A percentile compares a stretch with the other conserved stretches of the same genome.
phyloP scores from a whole-genome alignment of 1,140 invertebrate genomes.

The Zeugodacus cucurbitae region DNA sequence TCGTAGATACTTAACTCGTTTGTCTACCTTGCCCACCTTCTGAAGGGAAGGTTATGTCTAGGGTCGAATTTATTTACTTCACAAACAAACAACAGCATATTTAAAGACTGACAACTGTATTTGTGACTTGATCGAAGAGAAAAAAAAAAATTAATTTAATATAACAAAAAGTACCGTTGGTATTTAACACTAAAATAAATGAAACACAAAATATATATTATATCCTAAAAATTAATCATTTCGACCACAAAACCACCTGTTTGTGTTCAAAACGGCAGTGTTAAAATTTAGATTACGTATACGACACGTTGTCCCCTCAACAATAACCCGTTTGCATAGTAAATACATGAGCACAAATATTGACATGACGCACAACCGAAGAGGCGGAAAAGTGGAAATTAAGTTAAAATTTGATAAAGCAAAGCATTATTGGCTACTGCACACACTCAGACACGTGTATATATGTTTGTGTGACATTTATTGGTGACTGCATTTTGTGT shows the following conservation, averaged over 20 bases:
- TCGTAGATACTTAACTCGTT: too few species aligned
- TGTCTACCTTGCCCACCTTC: too few species aligned
- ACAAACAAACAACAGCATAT: too few species aligned
- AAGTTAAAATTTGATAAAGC: background rate
- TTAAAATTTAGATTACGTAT: background rate
- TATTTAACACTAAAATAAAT: too few species aligned
- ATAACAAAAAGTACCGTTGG: too few species aligned
- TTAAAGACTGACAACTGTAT: too few species aligned
- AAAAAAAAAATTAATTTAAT: background rate
- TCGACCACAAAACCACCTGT: background rate
- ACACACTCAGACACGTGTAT: background rate
- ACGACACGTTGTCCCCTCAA: background rate
- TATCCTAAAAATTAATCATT: background rate
- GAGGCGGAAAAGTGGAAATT: background rate
- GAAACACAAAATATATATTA: background rate
- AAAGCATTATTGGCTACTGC: background rate
- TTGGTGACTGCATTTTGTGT: background rate
- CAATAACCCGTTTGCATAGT: background rate
- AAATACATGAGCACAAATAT: background rate
- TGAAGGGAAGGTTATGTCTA: too few species aligned
- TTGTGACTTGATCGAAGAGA: too few species aligned
- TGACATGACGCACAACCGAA: background rate
- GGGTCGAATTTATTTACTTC: too few species aligned
- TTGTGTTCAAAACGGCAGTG: background rate
- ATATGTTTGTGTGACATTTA: background rate